phyloP scores from a whole-genome alignment of 2,797 vertebrate genomes.

The Pipistrellus nathusii region DNA sequence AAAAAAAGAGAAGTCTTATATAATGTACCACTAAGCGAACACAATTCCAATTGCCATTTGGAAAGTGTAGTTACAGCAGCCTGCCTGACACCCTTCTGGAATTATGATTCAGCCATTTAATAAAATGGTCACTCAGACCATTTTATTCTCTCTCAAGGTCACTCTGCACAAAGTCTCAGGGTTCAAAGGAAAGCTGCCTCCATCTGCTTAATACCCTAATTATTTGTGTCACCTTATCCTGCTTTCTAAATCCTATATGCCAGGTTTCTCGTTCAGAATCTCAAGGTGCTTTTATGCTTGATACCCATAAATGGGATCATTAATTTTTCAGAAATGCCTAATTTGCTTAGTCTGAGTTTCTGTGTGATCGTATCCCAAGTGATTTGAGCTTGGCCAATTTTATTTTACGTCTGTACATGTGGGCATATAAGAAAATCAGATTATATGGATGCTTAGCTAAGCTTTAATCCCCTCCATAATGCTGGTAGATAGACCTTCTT shows the following conservation, averaged over 20 bases:
- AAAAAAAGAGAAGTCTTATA: background rate
- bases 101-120: background rate
- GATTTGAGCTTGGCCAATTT: background rate
- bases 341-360: background rate
- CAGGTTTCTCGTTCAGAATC: conserved; percentile 12
- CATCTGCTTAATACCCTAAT: conserved; percentile 23
- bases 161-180: background rate
- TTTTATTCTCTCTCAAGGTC: conserved; percentile 54
- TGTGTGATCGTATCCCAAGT: background rate
- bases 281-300: background rate
- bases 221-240: conserved; percentile 44
- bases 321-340: conserved; percentile 45
- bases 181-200: conserved; percentile 34
- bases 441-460: background rate
- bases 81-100: conserved; percentile 45
- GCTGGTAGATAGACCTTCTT: background rate
- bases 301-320: background rate
- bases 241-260: conserved; percentile 29
- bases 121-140: background rate
- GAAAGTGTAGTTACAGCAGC: conserved; percentile 30
- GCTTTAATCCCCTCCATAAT: background rate
- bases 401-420: conserved; percentile 17
- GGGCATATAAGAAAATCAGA: background rate
- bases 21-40: conserved; percentile 47
- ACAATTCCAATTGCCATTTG: conserved; percentile 45